Base-by-base conservation (phyloP, 2,888 invertebrate species). In the Synanthedon andrenaeformis region DNA sequence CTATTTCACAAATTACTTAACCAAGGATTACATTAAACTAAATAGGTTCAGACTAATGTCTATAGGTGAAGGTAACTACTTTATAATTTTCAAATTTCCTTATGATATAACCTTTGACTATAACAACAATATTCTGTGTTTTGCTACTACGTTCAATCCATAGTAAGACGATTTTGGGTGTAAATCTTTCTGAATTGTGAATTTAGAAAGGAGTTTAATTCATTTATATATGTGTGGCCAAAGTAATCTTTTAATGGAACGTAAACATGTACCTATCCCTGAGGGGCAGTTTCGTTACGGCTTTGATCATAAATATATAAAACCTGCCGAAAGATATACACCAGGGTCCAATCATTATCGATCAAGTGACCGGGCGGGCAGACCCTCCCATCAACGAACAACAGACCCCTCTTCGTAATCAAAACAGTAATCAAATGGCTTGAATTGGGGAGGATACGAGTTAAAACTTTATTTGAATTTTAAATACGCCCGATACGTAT, bases 391-490 rank as follows among this genome's bases (percentile, higher is more conserved):
- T 60, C 56, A 52, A 61, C 67, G 69, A 72, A 74, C 64, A 66
- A 69, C 58, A 12, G 65, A 65, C 54, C 56, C 66, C 77, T 81
- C 72, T 76, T 75, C 76, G 77, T 80, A 81, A 82, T 82, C 81
- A 82, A 80, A 82, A 81, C 76, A 74, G 82, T 83, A 80, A 84
- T 85, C 80, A 83, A 83, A 80, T 71, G 74, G 66, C 66, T 74
- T 65, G 74, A 76, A 76, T 76, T 73, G 76, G 78, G 74, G 72
- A 61, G 74, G 72, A 61, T 63, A 66, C 58, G 65, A 72, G 64
- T 72, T 71, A 73, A 76, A 79, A 81, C 70, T 78, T 76, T 76
- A 82, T 84, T 82, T 77, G 69, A 78, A 81, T 77, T 79, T 81
- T 77, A 76, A 79, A 76, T 73, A 70, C 64, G 61, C 61, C 62